Conservation (phyloP, 2,888 invertebrate species). For the Emmelina monodactyla region DNA sequence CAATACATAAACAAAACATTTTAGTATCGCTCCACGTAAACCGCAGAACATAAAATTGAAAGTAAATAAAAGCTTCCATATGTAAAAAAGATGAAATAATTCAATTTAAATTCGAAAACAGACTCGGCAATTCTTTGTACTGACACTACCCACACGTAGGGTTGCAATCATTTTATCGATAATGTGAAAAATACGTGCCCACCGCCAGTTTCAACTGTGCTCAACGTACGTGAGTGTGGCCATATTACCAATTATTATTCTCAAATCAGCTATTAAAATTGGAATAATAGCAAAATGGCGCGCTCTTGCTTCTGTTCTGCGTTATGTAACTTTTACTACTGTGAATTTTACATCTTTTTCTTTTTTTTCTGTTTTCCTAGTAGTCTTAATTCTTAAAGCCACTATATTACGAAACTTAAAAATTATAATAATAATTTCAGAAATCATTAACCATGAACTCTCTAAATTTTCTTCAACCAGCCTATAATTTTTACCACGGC, state of each 20-base stretch:
- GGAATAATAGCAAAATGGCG: constrained; percentile 30
- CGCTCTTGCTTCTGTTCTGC: constrained; percentile 23
- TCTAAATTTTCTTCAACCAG: no score
- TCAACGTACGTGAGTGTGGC: constrained; percentile 46
- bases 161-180: constrained; percentile 60
- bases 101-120: background rate
- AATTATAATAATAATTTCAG: no score
- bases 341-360: constrained; percentile 6
- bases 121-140: background rate
- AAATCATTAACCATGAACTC: no score
- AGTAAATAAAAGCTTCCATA: background rate
- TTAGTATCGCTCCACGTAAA: no score
- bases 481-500: no score
- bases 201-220: constrained; percentile 27
- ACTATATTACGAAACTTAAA: no score
- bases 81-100: background rate
- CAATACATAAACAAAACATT: no score
- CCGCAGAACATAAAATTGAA: no score
- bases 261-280: constrained; percentile 30
- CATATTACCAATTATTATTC: constrained; percentile 49
- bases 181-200: constrained; percentile 63
- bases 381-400: no score
- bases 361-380: no score
- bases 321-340: constrained; percentile 17
- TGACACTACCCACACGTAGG: background rate